phyloP scores from a whole-genome alignment of 2,797 vertebrate species.

The Epinephelus coioides region DNA sequence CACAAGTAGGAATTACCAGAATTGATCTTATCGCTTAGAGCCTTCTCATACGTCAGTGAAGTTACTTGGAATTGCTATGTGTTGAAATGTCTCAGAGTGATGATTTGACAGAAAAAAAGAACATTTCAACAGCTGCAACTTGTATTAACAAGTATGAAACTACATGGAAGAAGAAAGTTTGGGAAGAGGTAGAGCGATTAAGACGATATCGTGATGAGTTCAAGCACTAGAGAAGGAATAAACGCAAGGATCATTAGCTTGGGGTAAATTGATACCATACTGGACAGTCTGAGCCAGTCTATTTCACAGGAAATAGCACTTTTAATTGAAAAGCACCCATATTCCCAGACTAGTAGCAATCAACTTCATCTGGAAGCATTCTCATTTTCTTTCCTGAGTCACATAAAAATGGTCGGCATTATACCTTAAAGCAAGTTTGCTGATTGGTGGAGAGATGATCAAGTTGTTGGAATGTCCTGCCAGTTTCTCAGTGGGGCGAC shows the following conservation, averaged over 20 bases:
- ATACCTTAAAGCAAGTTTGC: background rate
- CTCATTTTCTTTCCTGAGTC: background rate
- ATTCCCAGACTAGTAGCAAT: background rate
- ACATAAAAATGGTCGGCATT: background rate
- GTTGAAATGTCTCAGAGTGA: background rate
- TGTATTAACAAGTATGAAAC: slow-evolving; percentile 37
- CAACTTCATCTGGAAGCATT: slow-evolving; percentile 5
- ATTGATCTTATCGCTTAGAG: slow-evolving; percentile 15
- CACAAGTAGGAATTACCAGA: background rate
- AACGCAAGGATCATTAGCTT: slow-evolving; percentile 2
- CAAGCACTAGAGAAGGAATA: background rate
- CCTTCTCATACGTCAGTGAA: background rate
- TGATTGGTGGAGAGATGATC: background rate
- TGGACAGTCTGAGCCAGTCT: background rate
- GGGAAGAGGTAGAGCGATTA: background rate
- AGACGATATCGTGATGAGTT: background rate
- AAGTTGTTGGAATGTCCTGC: background rate
- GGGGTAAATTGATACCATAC: background rate
- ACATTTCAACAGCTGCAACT: slow-evolving; percentile 33
- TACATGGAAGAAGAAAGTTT: background rate
- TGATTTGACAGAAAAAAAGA: background rate
- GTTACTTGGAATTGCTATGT: slow-evolving; percentile 1
- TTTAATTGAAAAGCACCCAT: background rate
- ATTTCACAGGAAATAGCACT: background rate
- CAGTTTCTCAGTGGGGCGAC: background rate